Conservation (phyloP, 2,888 invertebrate genomes). For the Melangyna quadrimaculata region DNA sequence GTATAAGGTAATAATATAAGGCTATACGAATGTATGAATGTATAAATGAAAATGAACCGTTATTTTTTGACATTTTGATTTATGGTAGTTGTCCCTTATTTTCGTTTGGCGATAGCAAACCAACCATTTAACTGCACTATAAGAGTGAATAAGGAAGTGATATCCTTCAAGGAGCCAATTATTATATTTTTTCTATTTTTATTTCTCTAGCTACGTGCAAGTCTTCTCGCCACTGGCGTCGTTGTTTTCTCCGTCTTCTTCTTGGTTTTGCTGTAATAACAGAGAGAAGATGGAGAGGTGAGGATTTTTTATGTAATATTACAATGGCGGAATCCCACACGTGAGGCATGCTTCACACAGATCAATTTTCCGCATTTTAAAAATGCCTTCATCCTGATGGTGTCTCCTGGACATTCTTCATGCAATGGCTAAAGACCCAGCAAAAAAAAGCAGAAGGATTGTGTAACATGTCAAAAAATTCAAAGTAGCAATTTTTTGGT, state of each 20-base stretch:
- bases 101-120: slow-evolving; percentile 25
- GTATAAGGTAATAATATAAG: slow-evolving; percentile 4
- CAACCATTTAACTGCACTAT: slow-evolving; percentile 25
- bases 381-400: slow-evolving; percentile 52
- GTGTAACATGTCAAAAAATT: slow-evolving; percentile 64
- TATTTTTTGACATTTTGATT: slow-evolving; percentile 72
- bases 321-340: slow-evolving; percentile 38
- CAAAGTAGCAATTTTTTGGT: slow-evolving; percentile 60
- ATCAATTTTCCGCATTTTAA: slow-evolving; percentile 56
- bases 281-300: not conserved
- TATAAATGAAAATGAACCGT: slow-evolving; percentile 65
- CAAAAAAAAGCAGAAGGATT: slow-evolving; percentile 1
- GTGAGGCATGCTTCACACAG: slow-evolving; percentile 54
- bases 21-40: slow-evolving; percentile 13
- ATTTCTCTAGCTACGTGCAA: slow-evolving; percentile 33
- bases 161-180: slow-evolving; percentile 70
- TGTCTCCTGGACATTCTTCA: slow-evolving; percentile 64
- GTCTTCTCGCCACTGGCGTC: slow-evolving; percentile 15
- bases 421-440: slow-evolving; percentile 28
- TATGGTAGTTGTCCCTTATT: slow-evolving; percentile 64
- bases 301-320: not conserved
- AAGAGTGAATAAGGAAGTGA: slow-evolving; percentile 48
- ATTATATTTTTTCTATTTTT: slow-evolving; percentile 27
- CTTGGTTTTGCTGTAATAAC: not conserved
- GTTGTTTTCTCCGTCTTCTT: slow-evolving; percentile 1